These are phyloP conservation scores for Sarcophaga peregrina DNA, from an alignment of 1,140 invertebrate genomes.

Conservation along the genomic window DNA sequence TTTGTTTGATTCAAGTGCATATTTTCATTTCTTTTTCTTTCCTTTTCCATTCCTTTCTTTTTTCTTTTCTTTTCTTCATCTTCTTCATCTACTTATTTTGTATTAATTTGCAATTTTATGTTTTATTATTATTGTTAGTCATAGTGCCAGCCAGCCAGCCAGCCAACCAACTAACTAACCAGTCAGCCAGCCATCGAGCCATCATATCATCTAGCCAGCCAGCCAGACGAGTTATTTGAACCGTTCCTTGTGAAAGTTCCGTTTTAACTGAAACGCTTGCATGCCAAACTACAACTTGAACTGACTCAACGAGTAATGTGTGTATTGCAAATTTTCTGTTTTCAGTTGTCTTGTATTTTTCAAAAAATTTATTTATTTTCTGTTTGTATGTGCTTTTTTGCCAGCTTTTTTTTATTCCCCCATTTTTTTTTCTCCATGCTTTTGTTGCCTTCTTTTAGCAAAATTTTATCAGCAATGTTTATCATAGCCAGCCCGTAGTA, in stretches of 20 bases:
- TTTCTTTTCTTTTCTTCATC: too few species aligned
- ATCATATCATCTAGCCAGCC: background rate
- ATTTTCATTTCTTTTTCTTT: background rate
- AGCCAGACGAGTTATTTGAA: slow-evolving; percentile 45
- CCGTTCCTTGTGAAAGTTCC: slow-evolving; percentile 60
- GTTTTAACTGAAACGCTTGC: slow-evolving; percentile 59
- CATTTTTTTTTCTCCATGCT: background rate
- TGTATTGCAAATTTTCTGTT: slow-evolving; percentile 33
- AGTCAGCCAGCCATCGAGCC: background rate
- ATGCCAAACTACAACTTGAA: slow-evolving; percentile 54
- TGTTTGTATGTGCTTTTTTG: background rate
- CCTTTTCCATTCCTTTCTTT: background rate
- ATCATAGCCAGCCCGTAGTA: background rate
- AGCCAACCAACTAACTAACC: background rate
- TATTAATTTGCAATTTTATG: too few species aligned
- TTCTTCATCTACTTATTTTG: background rate
- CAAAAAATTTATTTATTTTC: slow-evolving; percentile 12
- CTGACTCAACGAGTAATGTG: slow-evolving; percentile 62
- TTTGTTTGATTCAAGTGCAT: background rate
- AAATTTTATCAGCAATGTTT: slow-evolving; percentile 17
- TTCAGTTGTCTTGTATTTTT: slow-evolving; percentile 18
- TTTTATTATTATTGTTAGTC: slow-evolving; percentile 16
- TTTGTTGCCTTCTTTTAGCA: background rate
- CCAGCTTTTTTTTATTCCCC: background rate
- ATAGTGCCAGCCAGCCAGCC: background rate